Percentiles rank a stretch among this genome's conserved stretches.
phyloP scores from a whole-genome alignment of 2,888 invertebrate species.

The Dryococelus australis region DNA sequence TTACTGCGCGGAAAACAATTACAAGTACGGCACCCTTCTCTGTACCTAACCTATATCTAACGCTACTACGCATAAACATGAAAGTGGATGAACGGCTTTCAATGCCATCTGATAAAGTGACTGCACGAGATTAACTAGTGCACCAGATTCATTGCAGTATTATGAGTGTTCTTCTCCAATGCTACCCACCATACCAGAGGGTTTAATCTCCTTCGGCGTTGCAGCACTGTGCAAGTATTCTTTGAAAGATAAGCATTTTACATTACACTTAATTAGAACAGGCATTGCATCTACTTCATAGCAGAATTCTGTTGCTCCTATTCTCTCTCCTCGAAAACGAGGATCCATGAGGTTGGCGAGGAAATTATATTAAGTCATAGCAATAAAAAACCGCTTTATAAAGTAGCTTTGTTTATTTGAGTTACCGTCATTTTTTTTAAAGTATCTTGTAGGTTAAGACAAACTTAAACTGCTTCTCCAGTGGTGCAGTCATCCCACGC shows the following conservation, averaged over 20 bases:
- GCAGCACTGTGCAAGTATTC: neutral
- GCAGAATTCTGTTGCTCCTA: slow-evolving; percentile 20
- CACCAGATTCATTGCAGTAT: too few species aligned
- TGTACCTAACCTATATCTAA: too few species aligned
- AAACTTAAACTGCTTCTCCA: too few species aligned
- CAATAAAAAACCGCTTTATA: neutral
- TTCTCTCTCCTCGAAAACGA: neutral
- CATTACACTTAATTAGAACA: neutral
- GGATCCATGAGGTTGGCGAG: slow-evolving; percentile 23
- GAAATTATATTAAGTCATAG: neutral
- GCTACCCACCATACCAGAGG: slow-evolving; percentile 17
- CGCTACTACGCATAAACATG: too few species aligned
- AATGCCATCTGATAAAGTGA: too few species aligned
- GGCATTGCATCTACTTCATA: slow-evolving; percentile 3
- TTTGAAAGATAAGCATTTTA: slow-evolving; percentile 19
- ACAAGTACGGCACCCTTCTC: too few species aligned
- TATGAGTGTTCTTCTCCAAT: neutral
- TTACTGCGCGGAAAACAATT: too few species aligned
- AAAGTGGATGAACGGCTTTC: too few species aligned
- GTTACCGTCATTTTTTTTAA: too few species aligned
- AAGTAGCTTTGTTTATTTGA: neutral
- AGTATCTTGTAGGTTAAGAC: too few species aligned
- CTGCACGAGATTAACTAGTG: too few species aligned
- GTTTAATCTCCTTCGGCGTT: neutral
- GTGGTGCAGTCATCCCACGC: too few species aligned